Base-by-base conservation (phyloP, 1,140 invertebrate genomes). In the Aethina tumida region DNA sequence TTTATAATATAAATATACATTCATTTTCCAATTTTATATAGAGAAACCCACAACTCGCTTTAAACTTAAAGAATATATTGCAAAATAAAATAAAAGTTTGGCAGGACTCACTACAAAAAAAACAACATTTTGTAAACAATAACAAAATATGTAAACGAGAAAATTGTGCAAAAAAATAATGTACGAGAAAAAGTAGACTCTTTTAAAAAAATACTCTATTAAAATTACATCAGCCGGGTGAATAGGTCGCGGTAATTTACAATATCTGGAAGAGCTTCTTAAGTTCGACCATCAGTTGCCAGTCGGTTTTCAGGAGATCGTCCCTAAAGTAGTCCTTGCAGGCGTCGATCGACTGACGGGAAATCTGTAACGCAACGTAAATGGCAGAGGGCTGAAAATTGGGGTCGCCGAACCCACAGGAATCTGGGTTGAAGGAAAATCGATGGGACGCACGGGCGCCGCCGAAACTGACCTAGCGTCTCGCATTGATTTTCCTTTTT, bases 311-410 rank as follows among this genome's bases (percentile, higher is more conserved):
- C 46, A 82, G 64, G 34, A 99, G 72, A 63, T 99, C 97, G 49
- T 97, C 92, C 37, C 97, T 76, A 77, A 99, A 99, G 68, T 98
- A 96, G 45, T 97, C 85, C 66, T 99, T 99, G 65, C 96, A 97
- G 2, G 91, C 93, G 66, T 99, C 95, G 54, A 99, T 99, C 25
- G 93, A 97, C 52, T 95, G 85, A 33, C 97, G 77, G 15, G 83
- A 89, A 59, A 99, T 98, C 90, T 96, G 75, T 33, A 87, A 81
- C n/a, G 53, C 71, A 57, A 43, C 39, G 39, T 17, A 38, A 2
- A 20, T 12, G 13, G 19, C 2, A 0, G 15, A 9, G 22, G 12
- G 37, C 15, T 8, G 24, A 24, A 12, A n/a, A n/a, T n/a, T n/a
- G n/a, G n/a, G n/a, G n/a, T n/a, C n/a, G n/a, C n/a, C n/a, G n/a